These are phyloP conservation scores for Oligia strigilis DNA, from an alignment of 2,888 invertebrate genomes.

Conservation along the genomic window DNA sequence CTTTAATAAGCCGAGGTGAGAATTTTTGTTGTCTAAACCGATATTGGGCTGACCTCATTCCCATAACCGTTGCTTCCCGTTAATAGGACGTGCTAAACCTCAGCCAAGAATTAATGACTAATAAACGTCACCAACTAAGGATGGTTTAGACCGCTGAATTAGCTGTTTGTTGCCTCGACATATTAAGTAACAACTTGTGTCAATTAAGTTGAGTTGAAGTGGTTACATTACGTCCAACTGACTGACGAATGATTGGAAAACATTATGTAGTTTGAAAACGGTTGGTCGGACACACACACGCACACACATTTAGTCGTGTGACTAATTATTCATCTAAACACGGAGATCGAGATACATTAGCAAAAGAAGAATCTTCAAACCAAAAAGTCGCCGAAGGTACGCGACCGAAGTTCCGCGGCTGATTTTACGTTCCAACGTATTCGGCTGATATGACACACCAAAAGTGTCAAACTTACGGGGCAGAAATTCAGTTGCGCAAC, in stretches of 20 bases:
- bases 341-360: neutral
- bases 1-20: slow-evolving; percentile 30
- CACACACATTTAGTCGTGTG: neutral
- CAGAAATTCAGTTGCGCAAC: too few relatives aligned
- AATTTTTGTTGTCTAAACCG: slow-evolving; percentile 55
- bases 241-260: slow-evolving; percentile 25
- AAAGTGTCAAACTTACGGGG: too few relatives aligned
- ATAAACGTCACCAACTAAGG: slow-evolving; percentile 51
- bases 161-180: slow-evolving; percentile 14
- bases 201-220: slow-evolving; percentile 18
- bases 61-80: slow-evolving; percentile 37
- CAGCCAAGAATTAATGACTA: slow-evolving; percentile 50
- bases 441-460: too few relatives aligned
- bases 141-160: slow-evolving; percentile 33
- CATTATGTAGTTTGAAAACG: neutral
- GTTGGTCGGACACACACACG: neutral
- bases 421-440: too few relatives aligned
- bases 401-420: too few relatives aligned
- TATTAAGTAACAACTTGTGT: slow-evolving; percentile 12
- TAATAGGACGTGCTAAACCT: slow-evolving; percentile 49
- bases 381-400: neutral
- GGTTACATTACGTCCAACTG: neutral
- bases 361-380: too few relatives aligned
- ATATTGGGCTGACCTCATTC: slow-evolving; percentile 59
- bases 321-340: neutral